Evolutionary conservation across 2,888 invertebrate genomes (phyloP).

Genomic region (Zootermopsis nevadensis): DNA sequence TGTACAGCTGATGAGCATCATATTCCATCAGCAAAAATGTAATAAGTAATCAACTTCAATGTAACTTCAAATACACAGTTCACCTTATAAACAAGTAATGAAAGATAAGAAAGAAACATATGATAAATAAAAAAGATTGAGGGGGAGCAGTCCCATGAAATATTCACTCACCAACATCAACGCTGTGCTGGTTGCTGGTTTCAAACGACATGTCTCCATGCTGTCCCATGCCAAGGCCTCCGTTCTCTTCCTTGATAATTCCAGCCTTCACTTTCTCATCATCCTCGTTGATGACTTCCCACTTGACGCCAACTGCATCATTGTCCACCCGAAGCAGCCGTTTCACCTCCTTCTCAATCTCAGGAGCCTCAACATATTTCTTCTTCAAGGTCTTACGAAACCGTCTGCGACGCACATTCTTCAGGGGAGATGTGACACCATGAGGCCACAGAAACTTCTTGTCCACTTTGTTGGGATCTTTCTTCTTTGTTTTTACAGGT

Average conservation of each 20-base stretch:
- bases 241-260: constrained; percentile 57
- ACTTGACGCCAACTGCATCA: constrained; percentile 89
- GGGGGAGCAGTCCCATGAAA: constrained; percentile 19
- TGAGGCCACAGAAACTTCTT: constrained; percentile 96
- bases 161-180: constrained; percentile 62
- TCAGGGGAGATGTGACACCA: constrained; percentile 95
- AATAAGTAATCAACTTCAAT: too few species aligned
- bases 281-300: constrained; percentile 83
- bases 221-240: constrained; percentile 61
- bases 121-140: not conserved
- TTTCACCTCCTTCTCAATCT: constrained; percentile 98
- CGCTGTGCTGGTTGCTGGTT: constrained; percentile 62
- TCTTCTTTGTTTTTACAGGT: constrained; percentile 82
- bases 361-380: constrained; percentile 96
- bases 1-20: too few species aligned
- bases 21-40: too few species aligned
- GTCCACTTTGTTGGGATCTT: constrained; percentile 86
- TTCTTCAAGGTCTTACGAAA: constrained; percentile 96
- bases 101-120: not conserved
- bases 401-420: constrained; percentile 91
- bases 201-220: constrained; percentile 56
- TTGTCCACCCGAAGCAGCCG: constrained; percentile 90
- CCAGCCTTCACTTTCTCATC: constrained; percentile 70
- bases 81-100: not conserved
- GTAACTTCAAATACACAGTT: too few species aligned